Percentiles rank a stretch among this genome's conserved stretches.
Evolutionary conservation across 2,888 invertebrate species (phyloP).

Genomic region (Agonum fuliginosum): DNA sequence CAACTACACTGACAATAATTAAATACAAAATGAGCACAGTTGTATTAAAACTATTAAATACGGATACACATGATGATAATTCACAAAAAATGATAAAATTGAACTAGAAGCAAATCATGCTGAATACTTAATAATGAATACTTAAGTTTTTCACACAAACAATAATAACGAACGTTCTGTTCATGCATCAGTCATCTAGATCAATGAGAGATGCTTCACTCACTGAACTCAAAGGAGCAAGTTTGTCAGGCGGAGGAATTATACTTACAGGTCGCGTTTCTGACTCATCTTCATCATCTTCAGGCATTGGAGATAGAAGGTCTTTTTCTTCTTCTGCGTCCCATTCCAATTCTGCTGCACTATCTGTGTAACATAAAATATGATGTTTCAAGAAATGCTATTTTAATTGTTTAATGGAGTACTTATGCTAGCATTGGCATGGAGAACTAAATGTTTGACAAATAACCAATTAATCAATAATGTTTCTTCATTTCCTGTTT

Average conservation of each 20-base stretch:
- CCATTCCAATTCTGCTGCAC: conserved; percentile 75
- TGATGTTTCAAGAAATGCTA: neutral
- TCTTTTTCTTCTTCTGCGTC: conserved; percentile 75
- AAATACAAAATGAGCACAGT: conserved; percentile 36
- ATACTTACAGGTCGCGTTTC: conserved; percentile 72
- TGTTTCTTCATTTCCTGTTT: no score
- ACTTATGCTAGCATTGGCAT: no score
- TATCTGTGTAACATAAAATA: conserved; percentile 70
- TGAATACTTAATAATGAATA: conserved; percentile 7
- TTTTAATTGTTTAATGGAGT: no score
- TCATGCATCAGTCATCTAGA: conserved; percentile 53
- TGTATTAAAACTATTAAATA: conserved; percentile 22
- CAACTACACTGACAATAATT: conserved; percentile 18
- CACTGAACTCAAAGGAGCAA: conserved; percentile 75
- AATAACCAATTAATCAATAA: no score
- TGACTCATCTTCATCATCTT: conserved; percentile 70
- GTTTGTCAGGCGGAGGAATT: conserved; percentile 66
- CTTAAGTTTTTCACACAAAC: neutral
- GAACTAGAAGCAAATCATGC: conserved; percentile 16
- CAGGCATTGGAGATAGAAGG: conserved; percentile 69
- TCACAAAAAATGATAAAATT: conserved; percentile 5
- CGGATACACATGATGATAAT: conserved; percentile 38
- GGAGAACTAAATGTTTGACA: no score
- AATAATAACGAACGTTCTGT: neutral
- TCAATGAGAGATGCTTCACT: conserved; percentile 73